These are phyloP conservation scores for Schizothorax lantsangensis DNA, from an alignment of 2,797 vertebrate genomes.

Conservation along the genomic window DNA sequence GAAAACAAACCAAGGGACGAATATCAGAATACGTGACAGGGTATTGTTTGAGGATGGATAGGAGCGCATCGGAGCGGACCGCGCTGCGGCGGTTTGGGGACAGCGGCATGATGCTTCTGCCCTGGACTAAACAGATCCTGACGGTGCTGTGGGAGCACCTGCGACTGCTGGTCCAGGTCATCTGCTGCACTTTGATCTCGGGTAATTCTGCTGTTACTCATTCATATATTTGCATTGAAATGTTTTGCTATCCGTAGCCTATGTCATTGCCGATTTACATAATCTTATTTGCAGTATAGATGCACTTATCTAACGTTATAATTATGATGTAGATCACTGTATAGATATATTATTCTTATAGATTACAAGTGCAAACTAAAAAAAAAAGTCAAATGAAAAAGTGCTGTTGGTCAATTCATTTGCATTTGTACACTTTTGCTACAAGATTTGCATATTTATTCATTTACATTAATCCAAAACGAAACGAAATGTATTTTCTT, in stretches of 20 bases:
- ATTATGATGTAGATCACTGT: neutral
- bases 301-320: neutral
- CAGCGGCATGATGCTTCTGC: conserved; percentile 76
- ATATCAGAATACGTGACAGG: conserved; percentile 80
- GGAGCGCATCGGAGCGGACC: conserved; percentile 56
- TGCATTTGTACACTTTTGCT: neutral
- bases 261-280: neutral
- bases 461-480: neutral
- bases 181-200: conserved; percentile 80
- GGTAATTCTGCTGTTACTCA: conserved; percentile 64
- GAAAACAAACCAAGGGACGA: conserved; percentile 65
- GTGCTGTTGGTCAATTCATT: neutral
- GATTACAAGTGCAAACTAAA: neutral
- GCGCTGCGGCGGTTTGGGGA: conserved; percentile 74
- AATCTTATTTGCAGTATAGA: neutral
- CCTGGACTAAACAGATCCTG: conserved; percentile 80
- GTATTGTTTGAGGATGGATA: conserved; percentile 67
- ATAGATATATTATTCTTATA: neutral
- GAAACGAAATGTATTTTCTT: neutral
- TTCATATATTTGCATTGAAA: neutral
- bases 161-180: conserved; percentile 77
- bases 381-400: neutral
- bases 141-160: conserved; percentile 80
- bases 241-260: neutral
- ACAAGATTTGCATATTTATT: neutral